Base-by-base conservation (phyloP, 2,888 invertebrate genomes). In the Sicus ferrugineus region DNA sequence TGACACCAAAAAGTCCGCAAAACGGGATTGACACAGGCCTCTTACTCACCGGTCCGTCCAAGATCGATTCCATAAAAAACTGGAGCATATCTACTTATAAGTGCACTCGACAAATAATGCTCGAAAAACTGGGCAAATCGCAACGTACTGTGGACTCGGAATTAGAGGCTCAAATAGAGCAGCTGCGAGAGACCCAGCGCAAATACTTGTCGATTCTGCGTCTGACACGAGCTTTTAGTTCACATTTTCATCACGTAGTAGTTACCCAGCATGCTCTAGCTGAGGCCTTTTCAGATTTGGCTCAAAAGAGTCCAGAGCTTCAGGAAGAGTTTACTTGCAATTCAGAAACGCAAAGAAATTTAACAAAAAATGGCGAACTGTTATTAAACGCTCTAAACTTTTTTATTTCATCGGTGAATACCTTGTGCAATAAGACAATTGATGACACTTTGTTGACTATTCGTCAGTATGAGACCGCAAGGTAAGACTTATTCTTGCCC, bases 71-170 rank as follows among this genome's bases (percentile, higher is more conserved):
- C 70, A 88, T 98, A 73, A 95, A 94, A 83, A 96, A 94, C 83
- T 99, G 98, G 98, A 95, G 97, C 73, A 94, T 98, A 81, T 97
- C 97, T 72, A 98, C 98, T 0, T 98, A 97, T 85, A 98, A 98
- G 86, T 98, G 98, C 84, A 98, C 98, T 6, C 94, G 95, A 79
- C 98, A 99, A 85, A 89, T 97, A 71, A 92, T 99, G 86, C 93
- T 96, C 77, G 98, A 99, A 84, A 96, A 96, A 83, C 88, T 99
- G 68, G 98, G 98, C 21, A 98, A 97, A 87, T 93, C 93, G 56
- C 94, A 95, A 9, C 89, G 95, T 71, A 96, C 95, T 54, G 93
- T 95, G 63, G 95, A 96, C 83, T 92, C 94, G 1, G 98, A 98
- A 86, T 86, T 98, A 78, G 98, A 98, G 87, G 91, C 93, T 19